phyloP scores from a whole-genome alignment of 1,140 invertebrate species.

The Drosophila sproati region DNA sequence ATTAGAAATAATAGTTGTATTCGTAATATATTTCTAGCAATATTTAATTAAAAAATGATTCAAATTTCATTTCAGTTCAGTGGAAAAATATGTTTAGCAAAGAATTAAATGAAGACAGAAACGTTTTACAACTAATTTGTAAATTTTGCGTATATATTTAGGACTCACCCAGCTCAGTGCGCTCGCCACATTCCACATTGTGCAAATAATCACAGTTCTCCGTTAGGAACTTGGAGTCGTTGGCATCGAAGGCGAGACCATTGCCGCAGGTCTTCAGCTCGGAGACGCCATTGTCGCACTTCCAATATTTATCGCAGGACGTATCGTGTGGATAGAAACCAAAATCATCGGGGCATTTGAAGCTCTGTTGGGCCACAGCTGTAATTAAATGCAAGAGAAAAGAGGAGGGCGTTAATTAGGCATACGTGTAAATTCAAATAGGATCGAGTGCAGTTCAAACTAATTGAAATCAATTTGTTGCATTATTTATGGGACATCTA shows the following conservation, averaged over 20 bases:
- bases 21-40: no score
- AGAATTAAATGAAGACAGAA: no score
- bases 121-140: no score
- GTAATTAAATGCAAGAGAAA: slow-evolving; percentile 54
- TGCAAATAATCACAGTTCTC: slow-evolving; percentile 98
- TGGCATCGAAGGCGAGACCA: slow-evolving; percentile 95
- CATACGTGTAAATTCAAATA: slow-evolving; percentile 17
- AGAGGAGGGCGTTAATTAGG: slow-evolving; percentile 18
- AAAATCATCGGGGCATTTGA: slow-evolving; percentile 97
- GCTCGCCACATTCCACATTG: slow-evolving; percentile 97
- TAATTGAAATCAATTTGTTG: slow-evolving; percentile 27
- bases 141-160: no score
- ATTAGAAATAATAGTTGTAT: no score
- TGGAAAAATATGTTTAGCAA: no score
- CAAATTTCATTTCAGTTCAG: no score
- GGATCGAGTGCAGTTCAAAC: background rate
- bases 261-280: slow-evolving; percentile 97
- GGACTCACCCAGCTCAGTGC: slow-evolving; percentile 91
- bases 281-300: slow-evolving; percentile 94
- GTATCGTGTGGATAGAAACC: slow-evolving; percentile 96
- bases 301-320: slow-evolving; percentile 98
- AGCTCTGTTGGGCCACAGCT: slow-evolving; percentile 91
- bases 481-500: slow-evolving; percentile 26
- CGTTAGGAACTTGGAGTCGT: slow-evolving; percentile 94
- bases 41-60: no score